Evolutionary conservation across 2,888 invertebrate genomes (phyloP).

Genomic region (Amphimallon solstitiale): DNA sequence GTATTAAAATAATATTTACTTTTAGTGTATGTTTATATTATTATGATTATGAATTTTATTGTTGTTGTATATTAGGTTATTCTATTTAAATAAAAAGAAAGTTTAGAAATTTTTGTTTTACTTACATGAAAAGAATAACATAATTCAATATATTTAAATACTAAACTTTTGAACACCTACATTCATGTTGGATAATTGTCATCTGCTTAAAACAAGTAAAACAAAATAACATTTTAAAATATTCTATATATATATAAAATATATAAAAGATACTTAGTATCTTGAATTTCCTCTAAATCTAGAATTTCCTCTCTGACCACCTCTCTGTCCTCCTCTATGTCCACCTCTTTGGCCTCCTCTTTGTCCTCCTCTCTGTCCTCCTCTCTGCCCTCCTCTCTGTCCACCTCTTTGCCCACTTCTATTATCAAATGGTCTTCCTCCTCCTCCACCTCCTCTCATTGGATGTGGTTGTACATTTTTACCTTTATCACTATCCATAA

Average conservation of each 20-base stretch:
- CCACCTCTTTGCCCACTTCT: constrained; percentile 55
- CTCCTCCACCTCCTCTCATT: constrained; percentile 60
- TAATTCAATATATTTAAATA: not conserved
- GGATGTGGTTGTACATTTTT: constrained; percentile 64
- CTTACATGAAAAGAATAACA: constrained; percentile 6
- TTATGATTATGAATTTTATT: not conserved
- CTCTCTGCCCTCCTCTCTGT: constrained; percentile 50
- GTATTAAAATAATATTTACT: no score
- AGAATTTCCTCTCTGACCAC: constrained; percentile 43
- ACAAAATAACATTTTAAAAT: not conserved
- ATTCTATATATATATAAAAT: constrained; percentile 17
- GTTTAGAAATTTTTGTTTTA: constrained; percentile 19
- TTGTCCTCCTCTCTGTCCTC: constrained; percentile 47
- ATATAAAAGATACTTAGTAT: constrained; percentile 8
- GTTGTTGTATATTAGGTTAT: not conserved
- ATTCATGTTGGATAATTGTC: not conserved
- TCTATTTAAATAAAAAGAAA: constrained; percentile 16
- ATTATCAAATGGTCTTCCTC: constrained; percentile 60
- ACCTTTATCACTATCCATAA: constrained; percentile 60
- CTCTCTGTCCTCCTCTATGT: constrained; percentile 54
- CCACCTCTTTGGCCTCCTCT: constrained; percentile 59
- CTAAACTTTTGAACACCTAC: not conserved
- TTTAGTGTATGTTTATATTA: not conserved
- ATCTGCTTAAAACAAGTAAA: not conserved
- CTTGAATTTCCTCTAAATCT: not conserved